Percentiles rank a stretch among this genome's conserved stretches.
phyloP scores from a whole-genome alignment of 2,113 vertebrate species.

The Phylloscopus whistleri region DNA sequence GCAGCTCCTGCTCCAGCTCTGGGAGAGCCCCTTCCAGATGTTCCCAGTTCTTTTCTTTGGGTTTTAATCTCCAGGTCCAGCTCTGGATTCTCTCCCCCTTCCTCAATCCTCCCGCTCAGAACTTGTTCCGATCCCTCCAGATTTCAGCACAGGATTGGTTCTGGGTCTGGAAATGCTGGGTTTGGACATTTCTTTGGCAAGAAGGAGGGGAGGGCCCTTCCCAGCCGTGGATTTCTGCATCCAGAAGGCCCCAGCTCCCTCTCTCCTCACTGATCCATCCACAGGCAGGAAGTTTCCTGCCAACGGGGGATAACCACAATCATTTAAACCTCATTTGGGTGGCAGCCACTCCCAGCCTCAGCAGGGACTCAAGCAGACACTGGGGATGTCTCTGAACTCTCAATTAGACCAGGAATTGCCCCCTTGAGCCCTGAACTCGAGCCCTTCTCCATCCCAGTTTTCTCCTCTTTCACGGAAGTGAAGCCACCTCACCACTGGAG shows the following conservation, averaged over 20 bases:
- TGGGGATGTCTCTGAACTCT: background rate
- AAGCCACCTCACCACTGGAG: background rate
- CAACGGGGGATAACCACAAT: background rate
- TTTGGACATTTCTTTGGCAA: background rate
- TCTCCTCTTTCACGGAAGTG: accelerated
- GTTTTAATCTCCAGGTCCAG: background rate
- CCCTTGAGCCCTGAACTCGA: accelerated
- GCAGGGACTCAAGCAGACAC: background rate
- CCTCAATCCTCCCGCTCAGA: background rate
- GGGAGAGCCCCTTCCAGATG: background rate
- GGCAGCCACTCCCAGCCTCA: background rate
- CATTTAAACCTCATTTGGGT: accelerated
- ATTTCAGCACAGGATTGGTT: background rate
- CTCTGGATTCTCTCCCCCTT: background rate
- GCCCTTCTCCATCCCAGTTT: background rate
- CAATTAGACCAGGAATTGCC: accelerated
- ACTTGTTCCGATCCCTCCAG: background rate
- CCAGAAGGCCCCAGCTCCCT: background rate
- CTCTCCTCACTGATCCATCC: background rate
- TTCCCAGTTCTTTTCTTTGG: background rate
- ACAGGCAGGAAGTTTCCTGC: background rate
- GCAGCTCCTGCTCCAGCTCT: background rate
- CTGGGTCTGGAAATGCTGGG: background rate
- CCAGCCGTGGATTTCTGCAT: background rate
- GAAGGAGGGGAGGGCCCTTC: background rate